Evolutionary conservation across 2,797 vertebrate species (phyloP).

Genomic region (Anomalospiza imberbis): DNA sequence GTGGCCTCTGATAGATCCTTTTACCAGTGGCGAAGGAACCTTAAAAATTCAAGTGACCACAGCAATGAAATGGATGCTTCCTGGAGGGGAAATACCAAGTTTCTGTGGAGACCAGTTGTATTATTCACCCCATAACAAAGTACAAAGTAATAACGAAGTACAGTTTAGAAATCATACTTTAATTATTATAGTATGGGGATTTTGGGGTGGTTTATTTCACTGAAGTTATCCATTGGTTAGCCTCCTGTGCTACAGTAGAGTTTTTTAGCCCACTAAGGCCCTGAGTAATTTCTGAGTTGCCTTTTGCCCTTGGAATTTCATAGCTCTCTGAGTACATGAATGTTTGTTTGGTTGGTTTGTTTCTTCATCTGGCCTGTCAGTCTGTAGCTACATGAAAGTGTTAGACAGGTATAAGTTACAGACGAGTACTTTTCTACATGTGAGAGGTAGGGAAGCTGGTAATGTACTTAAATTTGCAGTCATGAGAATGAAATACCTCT

Average conservation of each 20-base stretch:
- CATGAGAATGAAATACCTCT: not conserved
- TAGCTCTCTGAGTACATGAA: not conserved
- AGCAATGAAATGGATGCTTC: not conserved
- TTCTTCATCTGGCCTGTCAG: not conserved
- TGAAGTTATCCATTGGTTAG: not conserved
- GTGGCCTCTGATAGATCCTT: not conserved
- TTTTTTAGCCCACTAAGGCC: not conserved
- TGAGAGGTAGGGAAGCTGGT: not conserved
- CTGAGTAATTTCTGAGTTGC: not conserved
- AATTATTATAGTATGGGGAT: not conserved
- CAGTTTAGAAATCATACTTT: not conserved
- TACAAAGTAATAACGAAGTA: not conserved
- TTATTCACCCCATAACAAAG: not conserved
- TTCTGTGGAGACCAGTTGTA: not conserved
- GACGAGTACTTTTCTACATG: not conserved
- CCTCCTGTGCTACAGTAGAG: not conserved
- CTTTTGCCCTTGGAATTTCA: not conserved
- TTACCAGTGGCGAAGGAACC: not conserved
- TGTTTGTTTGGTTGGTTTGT: not conserved
- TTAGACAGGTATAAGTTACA: not conserved
- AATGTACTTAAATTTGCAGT: not conserved
- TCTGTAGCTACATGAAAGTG: not conserved
- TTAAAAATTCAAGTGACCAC: conserved; percentile 2
- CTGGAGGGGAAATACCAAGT: not conserved
- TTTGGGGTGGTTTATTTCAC: not conserved